Base-by-base conservation (phyloP, 2,113 vertebrate genomes). In the Leptocoma aspasia region DNA sequence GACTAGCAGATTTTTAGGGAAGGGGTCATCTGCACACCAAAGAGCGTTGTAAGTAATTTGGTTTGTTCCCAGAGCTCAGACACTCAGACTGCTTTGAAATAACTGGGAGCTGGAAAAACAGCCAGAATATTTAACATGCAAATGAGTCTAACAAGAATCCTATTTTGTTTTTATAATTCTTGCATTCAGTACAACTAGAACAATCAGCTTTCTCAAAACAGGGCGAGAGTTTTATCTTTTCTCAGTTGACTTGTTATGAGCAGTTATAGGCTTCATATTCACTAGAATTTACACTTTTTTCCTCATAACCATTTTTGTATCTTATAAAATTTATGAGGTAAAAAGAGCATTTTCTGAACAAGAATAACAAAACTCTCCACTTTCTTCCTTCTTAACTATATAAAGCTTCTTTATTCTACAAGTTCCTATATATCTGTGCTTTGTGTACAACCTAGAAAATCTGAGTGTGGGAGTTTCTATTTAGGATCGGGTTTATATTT, bases 11-110 rank as follows among this genome's bases (percentile, higher is more conserved):
- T 80, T 90, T 91, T 94, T 77, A 88, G 85, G 87, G 94, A 92
- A 96, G 45, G 89, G 94, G 96, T 95, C 91, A 96, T 96, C 94
- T 94, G 94, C 92, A 96, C 89, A 91, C 95, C 91, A 96, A 96
- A 95, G 90, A 89, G 47, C 0, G 0, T 11, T 94, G 6, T 11
- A 92, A 92, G 75, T 83, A 20, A 89, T 80, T 92, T 89, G 70
- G 81, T 92, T 96, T 92, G 83, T 94, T 96, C 89, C 86, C 95
- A 95, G 77, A 94, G 73, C 86, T 87, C 83, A 94, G 65, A 94
- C 89, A 73, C 61, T 86, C 41, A 11, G 68, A 72, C 91, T 91
- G 81, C 92, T 96, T 96, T 96, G 90, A 96, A 95, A 97, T 70
- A 92, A 89, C 35, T 73, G 57, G 41, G 94, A 95, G 92, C 78